Conservation (phyloP, 2,113 vertebrate genomes). For the Nesoenas mayeri region DNA sequence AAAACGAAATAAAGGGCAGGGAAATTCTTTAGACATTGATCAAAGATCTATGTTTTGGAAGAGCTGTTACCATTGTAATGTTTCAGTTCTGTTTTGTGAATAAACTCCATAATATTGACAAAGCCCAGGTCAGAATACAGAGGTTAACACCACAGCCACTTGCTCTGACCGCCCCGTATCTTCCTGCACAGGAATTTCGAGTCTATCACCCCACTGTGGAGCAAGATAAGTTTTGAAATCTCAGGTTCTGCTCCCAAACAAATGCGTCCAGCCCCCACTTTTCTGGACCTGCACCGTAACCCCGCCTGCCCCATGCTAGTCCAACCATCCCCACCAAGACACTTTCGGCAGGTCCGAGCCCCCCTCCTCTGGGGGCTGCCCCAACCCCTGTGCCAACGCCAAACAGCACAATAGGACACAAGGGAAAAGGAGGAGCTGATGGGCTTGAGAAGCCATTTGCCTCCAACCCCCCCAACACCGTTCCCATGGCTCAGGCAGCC, state of each 20-base stretch:
- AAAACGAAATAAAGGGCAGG: background rate
- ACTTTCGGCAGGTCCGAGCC: accelerated
- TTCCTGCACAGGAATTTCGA: background rate
- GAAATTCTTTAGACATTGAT: background rate
- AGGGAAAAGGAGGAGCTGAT: background rate
- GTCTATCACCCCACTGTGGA: background rate
- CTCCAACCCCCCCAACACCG: background rate
- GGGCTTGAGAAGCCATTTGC: background rate
- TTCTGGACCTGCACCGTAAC: accelerated
- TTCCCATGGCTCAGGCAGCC: background rate
- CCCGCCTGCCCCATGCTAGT: accelerated
- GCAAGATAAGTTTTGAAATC: background rate
- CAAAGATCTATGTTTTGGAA: background rate
- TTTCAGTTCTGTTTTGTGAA: background rate
- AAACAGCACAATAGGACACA: background rate
- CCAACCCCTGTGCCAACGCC: background rate
- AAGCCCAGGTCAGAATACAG: background rate
- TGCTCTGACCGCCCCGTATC: accelerated
- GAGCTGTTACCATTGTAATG: background rate
- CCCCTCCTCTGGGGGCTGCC: accelerated
- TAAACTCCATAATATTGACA: background rate
- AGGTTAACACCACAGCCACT: background rate
- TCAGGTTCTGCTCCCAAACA: background rate
- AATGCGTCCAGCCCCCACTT: background rate
- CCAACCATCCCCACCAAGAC: background rate